phyloP scores from a whole-genome alignment of 2,113 vertebrate species.

The Nannospalax galili region DNA sequence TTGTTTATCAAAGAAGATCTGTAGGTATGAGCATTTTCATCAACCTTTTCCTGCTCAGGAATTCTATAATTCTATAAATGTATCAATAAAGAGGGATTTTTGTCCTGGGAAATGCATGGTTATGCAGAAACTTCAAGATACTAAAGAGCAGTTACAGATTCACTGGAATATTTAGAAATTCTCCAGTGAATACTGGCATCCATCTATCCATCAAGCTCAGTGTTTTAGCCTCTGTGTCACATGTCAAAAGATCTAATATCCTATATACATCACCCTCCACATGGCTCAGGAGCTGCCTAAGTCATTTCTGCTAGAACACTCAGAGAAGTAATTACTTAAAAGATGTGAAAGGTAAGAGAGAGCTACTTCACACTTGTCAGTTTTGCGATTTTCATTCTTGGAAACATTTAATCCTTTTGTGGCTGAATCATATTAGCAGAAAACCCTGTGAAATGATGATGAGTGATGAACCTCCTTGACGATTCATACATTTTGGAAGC shows the following conservation, averaged over 20 bases:
- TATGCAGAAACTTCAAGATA: slow-evolving; percentile 2
- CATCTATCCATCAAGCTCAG: slow-evolving; percentile 59
- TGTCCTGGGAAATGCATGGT: slow-evolving; percentile 26
- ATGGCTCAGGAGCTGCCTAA: slow-evolving; percentile 62
- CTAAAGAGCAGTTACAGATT: slow-evolving; percentile 41
- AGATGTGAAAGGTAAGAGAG: slow-evolving; percentile 62
- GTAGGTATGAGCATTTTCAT: neutral
- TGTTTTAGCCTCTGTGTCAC: slow-evolving; percentile 55
- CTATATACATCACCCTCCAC: slow-evolving; percentile 61
- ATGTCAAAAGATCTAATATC: slow-evolving; percentile 67
- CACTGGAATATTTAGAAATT: slow-evolving; percentile 51
- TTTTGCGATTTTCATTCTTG: slow-evolving; percentile 60
- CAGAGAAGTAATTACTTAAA: slow-evolving; percentile 73
- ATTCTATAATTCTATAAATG: neutral
- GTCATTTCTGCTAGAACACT: slow-evolving; percentile 65
- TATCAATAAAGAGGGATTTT: slow-evolving; percentile 3
- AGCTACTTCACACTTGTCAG: slow-evolving; percentile 65
- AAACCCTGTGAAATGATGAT: slow-evolving; percentile 73
- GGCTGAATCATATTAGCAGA: slow-evolving; percentile 66
- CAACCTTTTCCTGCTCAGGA: slow-evolving; percentile 26
- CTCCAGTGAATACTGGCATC: slow-evolving; percentile 44
- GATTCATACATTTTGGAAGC: slow-evolving; percentile 66
- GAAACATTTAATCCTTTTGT: slow-evolving; percentile 73
- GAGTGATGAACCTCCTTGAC: slow-evolving; percentile 53
- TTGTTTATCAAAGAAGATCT: slow-evolving; percentile 17